These are phyloP conservation scores for Zonitis immaculata DNA, from an alignment of 2,888 invertebrate species.

Conservation along the genomic window DNA sequence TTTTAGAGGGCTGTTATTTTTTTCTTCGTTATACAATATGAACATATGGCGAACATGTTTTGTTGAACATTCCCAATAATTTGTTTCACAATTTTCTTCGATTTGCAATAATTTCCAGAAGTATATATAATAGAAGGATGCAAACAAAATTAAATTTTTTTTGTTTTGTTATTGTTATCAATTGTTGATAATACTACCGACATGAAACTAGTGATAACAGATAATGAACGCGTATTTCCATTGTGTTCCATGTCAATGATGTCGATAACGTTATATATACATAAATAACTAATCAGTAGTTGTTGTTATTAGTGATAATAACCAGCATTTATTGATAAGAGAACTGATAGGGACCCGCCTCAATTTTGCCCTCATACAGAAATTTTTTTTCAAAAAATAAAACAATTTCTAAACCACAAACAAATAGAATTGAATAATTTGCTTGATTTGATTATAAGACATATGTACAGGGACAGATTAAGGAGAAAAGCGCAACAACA, in stretches of 20 bases:
- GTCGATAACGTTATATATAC: slow-evolving; percentile 36
- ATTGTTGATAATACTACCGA: slow-evolving; percentile 29
- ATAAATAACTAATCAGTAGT: slow-evolving; percentile 39
- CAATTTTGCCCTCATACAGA: neutral
- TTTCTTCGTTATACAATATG: slow-evolving; percentile 12
- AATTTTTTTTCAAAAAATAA: too few relatives aligned
- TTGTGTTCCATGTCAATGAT: slow-evolving; percentile 38
- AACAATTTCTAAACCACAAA: too few relatives aligned
- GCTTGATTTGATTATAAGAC: too few relatives aligned
- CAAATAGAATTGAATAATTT: too few relatives aligned
- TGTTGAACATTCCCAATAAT: neutral
- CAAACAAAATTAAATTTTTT: too few relatives aligned
- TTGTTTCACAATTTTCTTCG: neutral
- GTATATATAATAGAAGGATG: too few relatives aligned
- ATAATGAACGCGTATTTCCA: slow-evolving; percentile 31
- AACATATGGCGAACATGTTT: slow-evolving; percentile 24
- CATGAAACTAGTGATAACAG: slow-evolving; percentile 39
- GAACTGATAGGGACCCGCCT: neutral
- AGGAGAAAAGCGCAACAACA: too few relatives aligned
- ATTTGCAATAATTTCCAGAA: neutral
- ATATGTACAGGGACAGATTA: too few relatives aligned
- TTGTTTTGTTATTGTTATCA: slow-evolving; percentile 10
- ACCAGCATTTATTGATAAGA: slow-evolving; percentile 31
- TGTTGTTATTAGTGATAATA: slow-evolving; percentile 38
- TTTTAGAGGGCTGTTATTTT: slow-evolving; percentile 19